Conservation (phyloP, 2,113 vertebrate species). For the Podocnemis expansa region DNA sequence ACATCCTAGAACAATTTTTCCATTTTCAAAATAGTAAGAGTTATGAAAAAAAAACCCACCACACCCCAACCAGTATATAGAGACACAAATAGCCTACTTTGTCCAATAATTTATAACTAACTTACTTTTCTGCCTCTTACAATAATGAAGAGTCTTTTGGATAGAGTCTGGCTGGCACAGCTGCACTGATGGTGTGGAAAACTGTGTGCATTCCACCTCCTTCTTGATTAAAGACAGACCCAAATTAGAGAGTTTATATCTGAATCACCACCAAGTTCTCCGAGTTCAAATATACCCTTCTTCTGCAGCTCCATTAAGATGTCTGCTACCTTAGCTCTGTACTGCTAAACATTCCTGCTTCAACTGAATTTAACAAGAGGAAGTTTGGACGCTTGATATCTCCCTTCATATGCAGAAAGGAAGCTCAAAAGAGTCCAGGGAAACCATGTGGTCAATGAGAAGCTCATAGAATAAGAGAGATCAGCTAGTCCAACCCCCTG, state of each 20-base stretch:
- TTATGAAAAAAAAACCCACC: too few relatives aligned
- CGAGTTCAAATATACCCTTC: background rate
- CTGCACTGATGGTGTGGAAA: too few relatives aligned
- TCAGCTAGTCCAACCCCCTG: too few relatives aligned
- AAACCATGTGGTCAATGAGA: background rate
- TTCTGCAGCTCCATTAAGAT: background rate
- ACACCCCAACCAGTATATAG: too few relatives aligned
- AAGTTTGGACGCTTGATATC: background rate
- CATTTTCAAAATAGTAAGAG: too few relatives aligned
- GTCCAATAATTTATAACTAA: too few relatives aligned
- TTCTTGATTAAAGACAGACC: background rate
- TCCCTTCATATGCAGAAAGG: background rate
- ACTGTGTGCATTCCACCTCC: background rate
- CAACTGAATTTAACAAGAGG: background rate
- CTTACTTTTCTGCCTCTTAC: too few relatives aligned
- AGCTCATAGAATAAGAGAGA: too few relatives aligned
- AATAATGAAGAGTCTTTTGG: too few relatives aligned
- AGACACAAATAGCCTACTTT: too few relatives aligned
- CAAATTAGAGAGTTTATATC: background rate
- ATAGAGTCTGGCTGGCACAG: too few relatives aligned
- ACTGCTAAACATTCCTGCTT: background rate
- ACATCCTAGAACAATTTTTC: too few relatives aligned
- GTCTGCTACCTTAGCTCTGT: background rate
- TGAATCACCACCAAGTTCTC: background rate
- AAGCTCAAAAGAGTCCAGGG: background rate